Conservation (phyloP, 2,888 invertebrate genomes). For the Poecilobothrus nobilitatus region DNA sequence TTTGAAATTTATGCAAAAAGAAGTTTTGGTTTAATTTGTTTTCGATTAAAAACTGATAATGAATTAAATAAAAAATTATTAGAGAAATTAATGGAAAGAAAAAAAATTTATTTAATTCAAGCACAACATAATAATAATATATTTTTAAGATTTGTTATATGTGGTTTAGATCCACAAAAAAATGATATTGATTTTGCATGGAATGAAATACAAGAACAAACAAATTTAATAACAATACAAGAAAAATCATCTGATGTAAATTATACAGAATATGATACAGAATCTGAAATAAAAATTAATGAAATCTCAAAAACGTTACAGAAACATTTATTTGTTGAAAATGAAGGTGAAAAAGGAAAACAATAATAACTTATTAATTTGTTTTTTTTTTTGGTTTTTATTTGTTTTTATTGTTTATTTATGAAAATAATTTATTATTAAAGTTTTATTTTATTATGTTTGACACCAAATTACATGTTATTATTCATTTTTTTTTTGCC, state of each 20-base stretch:
- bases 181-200: slow-evolving; percentile 68
- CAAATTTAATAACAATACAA: slow-evolving; percentile 37
- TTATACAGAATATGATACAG: not conserved
- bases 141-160: slow-evolving; percentile 73
- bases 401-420: too few species aligned
- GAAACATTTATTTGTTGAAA: not conserved
- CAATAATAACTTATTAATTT: not conserved
- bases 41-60: slow-evolving; percentile 70
- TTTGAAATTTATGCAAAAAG: slow-evolving; percentile 71
- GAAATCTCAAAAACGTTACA: not conserved
- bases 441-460: too few species aligned
- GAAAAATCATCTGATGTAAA: not conserved
- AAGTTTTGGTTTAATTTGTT: slow-evolving; percentile 79
- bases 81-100: slow-evolving; percentile 62
- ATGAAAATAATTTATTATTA: too few species aligned
- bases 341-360: not conserved
- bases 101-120: slow-evolving; percentile 74
- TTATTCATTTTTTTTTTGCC: too few species aligned
- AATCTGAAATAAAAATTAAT: not conserved
- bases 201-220: slow-evolving; percentile 56
- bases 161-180: slow-evolving; percentile 60
- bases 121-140: slow-evolving; percentile 59
- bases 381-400: too few species aligned
- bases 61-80: slow-evolving; percentile 60
- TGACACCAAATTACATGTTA: too few species aligned